These are phyloP conservation scores for Eurystomus glaucurus DNA, from an alignment of 2,797 vertebrate species.

Conservation along the genomic window DNA sequence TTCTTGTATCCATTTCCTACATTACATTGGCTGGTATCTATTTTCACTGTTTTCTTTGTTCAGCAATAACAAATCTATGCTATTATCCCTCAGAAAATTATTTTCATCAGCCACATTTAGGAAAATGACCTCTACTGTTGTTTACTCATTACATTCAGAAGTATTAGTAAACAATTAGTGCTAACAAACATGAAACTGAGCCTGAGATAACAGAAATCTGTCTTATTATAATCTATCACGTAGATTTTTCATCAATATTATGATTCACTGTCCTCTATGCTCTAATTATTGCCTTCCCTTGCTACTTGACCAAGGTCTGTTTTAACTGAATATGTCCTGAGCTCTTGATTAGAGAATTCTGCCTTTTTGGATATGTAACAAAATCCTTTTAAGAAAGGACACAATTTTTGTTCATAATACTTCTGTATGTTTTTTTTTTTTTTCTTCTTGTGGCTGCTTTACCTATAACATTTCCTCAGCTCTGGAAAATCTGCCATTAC, in stretches of 20 bases:
- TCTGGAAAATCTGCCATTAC: background rate
- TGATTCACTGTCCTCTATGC: background rate
- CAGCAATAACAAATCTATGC: background rate
- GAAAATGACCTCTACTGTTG: slow-evolving; percentile 34
- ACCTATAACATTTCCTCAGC: background rate
- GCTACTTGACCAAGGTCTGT: background rate
- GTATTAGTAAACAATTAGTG: slow-evolving; percentile 19
- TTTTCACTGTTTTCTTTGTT: background rate
- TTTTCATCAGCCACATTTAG: background rate
- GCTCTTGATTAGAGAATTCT: background rate
- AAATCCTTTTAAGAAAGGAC: background rate
- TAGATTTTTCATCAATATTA: slow-evolving; percentile 46
- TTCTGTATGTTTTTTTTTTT: background rate
- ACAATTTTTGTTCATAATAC: background rate
- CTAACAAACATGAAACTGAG: slow-evolving; percentile 11
- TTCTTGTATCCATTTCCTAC: background rate
- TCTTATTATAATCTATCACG: slow-evolving; percentile 24
- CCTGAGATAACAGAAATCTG: slow-evolving; percentile 13
- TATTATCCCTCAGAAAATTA: background rate
- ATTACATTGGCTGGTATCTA: background rate
- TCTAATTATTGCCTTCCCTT: slow-evolving; percentile 37
- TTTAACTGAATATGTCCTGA: background rate
- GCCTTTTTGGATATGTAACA: background rate
- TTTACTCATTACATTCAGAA: slow-evolving; percentile 43
- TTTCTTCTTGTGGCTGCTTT: background rate